phyloP scores from a whole-genome alignment of 1,140 invertebrate species.

The Eupristina koningsbergeri region DNA sequence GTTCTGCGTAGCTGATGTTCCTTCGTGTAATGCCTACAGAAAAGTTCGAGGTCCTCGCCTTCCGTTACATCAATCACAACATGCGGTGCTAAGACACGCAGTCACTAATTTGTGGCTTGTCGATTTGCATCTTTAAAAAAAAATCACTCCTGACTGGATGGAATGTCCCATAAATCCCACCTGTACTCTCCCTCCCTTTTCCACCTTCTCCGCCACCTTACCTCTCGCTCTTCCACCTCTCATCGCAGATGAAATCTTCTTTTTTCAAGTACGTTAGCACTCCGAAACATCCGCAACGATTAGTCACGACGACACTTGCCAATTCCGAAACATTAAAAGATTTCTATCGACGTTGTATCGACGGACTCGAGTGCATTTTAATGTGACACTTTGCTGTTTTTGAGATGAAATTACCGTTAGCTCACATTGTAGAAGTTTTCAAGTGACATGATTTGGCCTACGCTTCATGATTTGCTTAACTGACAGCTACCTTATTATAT shows the following conservation, averaged over 20 bases:
- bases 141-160: neutral
- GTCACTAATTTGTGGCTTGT: conserved; percentile 6
- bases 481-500: too few relatives aligned
- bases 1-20: neutral
- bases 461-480: too few relatives aligned
- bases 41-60: neutral
- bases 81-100: neutral
- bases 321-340: conserved; percentile 23
- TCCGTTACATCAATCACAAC: neutral
- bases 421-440: neutral
- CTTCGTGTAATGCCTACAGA: neutral
- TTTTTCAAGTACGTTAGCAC: neutral
- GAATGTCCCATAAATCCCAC: conserved; percentile 16
- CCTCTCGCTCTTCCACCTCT: too few relatives aligned
- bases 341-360: neutral
- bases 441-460: neutral
- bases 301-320: neutral
- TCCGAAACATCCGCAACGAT: neutral
- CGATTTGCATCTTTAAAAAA: neutral
- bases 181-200: neutral
- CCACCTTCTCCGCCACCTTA: too few relatives aligned
- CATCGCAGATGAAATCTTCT: conserved; percentile 25
- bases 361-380: neutral
- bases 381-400: neutral
- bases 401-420: neutral